These are phyloP conservation scores for Drosophila sulfurigaster DNA, from an alignment of 1,140 invertebrate species.

Conservation along the genomic window DNA sequence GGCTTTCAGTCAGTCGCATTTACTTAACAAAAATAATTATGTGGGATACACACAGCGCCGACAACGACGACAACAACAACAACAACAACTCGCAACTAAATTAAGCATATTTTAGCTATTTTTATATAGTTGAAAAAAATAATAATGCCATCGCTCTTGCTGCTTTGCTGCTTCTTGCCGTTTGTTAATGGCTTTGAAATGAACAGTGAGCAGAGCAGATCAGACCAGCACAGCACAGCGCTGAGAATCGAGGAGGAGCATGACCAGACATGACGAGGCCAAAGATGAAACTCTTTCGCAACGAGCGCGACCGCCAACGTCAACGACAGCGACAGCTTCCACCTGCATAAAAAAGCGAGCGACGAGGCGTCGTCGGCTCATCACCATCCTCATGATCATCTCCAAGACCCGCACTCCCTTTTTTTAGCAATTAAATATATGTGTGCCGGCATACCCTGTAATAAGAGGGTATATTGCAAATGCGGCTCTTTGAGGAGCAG, in stretches of 20 bases:
- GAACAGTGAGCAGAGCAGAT: conserved; percentile 24
- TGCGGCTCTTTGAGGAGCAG: neutral
- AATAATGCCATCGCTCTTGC: conserved; percentile 42
- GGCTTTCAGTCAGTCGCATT: conserved; percentile 43
- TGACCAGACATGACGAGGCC: conserved; percentile 38
- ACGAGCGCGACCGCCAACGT: conserved; percentile 40
- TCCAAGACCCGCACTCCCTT: conserved; percentile 24
- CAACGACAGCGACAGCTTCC: conserved; percentile 70
- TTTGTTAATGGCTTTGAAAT: conserved; percentile 82
- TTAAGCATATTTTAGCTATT: conserved; percentile 82
- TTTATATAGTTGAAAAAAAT: conserved; percentile 68
- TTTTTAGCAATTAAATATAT: conserved; percentile 24
- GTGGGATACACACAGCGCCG: conserved; percentile 63
- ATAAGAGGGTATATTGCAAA: neutral
- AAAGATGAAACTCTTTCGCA: conserved; percentile 77
- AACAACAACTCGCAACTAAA: conserved; percentile 62
- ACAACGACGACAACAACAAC: conserved; percentile 28
- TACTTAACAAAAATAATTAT: conserved; percentile 81
- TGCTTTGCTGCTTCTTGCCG: conserved; percentile 64
- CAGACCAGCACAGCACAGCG: neutral
- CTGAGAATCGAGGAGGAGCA: conserved; percentile 2
- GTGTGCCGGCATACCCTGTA: conserved; percentile 18
- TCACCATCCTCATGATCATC: conserved; percentile 19
- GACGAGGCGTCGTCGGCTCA: conserved; percentile 50
- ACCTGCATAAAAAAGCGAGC: conserved; percentile 66